Evolutionary conservation across 2,113 vertebrate genomes (phyloP).

Genomic region (Paramormyrops kingsleyae): DNA sequence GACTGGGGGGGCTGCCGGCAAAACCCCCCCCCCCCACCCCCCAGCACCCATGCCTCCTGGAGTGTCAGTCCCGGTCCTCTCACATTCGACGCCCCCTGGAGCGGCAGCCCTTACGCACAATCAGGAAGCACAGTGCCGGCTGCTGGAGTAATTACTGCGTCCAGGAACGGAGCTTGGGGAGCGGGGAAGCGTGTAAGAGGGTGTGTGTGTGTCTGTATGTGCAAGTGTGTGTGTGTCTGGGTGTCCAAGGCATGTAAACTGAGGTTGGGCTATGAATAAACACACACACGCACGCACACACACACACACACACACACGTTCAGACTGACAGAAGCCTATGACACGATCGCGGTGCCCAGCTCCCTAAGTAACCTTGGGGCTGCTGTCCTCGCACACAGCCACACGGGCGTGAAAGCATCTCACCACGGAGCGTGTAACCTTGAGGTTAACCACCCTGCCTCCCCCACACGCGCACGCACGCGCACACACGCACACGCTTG

Average conservation of each 20-base stretch:
- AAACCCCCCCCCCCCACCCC: constrained; percentile 1
- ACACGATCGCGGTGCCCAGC: neutral
- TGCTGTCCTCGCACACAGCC: neutral
- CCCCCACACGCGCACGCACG: neutral
- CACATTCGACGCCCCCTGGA: constrained; percentile 15
- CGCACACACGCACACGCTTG: neutral
- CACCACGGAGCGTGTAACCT: neutral
- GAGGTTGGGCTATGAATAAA: neutral
- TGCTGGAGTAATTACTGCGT: constrained; percentile 85
- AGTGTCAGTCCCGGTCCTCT: constrained; percentile 56
- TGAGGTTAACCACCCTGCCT: neutral
- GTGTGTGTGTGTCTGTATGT: neutral
- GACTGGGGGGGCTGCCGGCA: constrained; percentile 41
- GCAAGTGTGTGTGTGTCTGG: neutral
- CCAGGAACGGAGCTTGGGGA: constrained; percentile 58
- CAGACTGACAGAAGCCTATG: neutral
- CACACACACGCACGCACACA: neutral
- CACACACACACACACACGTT: neutral
- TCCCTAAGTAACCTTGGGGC: neutral
- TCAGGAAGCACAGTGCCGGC: constrained; percentile 70
- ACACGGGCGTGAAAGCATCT: neutral
- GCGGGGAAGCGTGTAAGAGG: constrained; percentile 8
- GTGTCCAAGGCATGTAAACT: neutral
- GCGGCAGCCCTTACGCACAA: constrained; percentile 45
- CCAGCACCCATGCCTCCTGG: constrained; percentile 36